A percentile compares a stretch with the other conserved stretches of the same genome.
These are phyloP conservation scores for Cirrhinus molitorella DNA, from an alignment of 2,797 vertebrate species.

Conservation along the genomic window DNA sequence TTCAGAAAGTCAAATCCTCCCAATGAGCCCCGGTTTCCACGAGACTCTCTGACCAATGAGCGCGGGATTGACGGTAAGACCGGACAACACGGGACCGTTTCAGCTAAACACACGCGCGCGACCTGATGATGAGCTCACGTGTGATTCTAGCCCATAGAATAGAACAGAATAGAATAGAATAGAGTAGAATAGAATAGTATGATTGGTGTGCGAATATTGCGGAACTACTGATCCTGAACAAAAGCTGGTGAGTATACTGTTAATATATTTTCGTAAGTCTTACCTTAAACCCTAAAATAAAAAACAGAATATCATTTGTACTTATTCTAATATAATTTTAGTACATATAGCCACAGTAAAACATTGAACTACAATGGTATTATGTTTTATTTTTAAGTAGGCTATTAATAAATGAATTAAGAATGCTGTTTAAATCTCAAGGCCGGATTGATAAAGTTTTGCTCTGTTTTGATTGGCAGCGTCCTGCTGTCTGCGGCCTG, in stretches of 20 bases:
- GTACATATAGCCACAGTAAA: neutral
- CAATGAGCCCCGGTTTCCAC: slow-evolving; percentile 1
- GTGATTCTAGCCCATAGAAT: neutral
- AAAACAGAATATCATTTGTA: neutral
- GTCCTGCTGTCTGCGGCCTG: neutral
- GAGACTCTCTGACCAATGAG: slow-evolving; percentile 18
- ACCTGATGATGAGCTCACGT: neutral
- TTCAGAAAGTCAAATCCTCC: slow-evolving; percentile 3
- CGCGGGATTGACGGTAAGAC: neutral
- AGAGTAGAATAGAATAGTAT: neutral
- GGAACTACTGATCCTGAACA: neutral
- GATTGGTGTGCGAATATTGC: neutral
- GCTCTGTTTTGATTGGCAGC: neutral
- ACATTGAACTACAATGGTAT: neutral
- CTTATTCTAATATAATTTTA: neutral
- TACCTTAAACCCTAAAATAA: neutral
- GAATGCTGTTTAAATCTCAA: neutral
- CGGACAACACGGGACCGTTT: slow-evolving; percentile 7
- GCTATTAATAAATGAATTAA: neutral
- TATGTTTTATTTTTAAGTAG: neutral
- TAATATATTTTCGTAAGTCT: neutral
- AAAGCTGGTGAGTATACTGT: neutral
- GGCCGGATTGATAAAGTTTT: neutral
- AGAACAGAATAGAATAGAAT: neutral
- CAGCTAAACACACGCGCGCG: neutral